Evolutionary conservation across 2,888 invertebrate species (phyloP), one percentile per base, ranked within the genome.

Genomic region (Conomelus anceps): DNA sequence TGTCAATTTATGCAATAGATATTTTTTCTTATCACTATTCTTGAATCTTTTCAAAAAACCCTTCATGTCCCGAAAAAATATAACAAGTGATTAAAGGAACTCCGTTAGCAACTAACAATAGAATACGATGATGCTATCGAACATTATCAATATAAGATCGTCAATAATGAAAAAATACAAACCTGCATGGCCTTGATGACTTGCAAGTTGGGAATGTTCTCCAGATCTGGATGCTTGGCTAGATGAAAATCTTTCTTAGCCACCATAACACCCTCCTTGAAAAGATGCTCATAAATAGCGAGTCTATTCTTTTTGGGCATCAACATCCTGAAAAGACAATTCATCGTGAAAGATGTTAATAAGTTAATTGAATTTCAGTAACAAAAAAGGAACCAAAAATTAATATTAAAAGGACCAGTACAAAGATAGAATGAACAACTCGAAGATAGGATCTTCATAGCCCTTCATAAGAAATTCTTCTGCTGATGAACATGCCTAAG

Each of bases 241-340:
- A 98, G 97, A 95, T 98, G 98, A 94, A 98, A 98, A 94, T 99
- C 99, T 93, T 99, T 99, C 94, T 99, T 99, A 13, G 99, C 99
- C 92, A 99, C 99, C 96, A 99, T 97, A 91, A 99, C 99, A 93
- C 99, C 99, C 94, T 99, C 99, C 93, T 98, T 98, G 94, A 99
- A 99, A 92, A 99, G 96, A 95, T 98, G 98, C 94, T 99, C 99
- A 94, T 98, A 99, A 93, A 99, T 99, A 92, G 97, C 95, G 92
- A 98, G 97, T 93, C 99, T 96, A 94, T 99, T 98, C 95, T 98
- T 97, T 95, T 99, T 99, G 93, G 99, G 99, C 98, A 99, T 99
- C 98, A 99, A 98, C 99, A 99, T 99, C 94, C 97, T 98, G 94
- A 93, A 85, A 85, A n/a, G n/a, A 9, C 7, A 89, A 89, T n/a